Evolutionary conservation across 30 jellyfish, hydroid and myxozoan genomes (phyloP).

Genomic region (Turritopsis dohrnii): DNA sequence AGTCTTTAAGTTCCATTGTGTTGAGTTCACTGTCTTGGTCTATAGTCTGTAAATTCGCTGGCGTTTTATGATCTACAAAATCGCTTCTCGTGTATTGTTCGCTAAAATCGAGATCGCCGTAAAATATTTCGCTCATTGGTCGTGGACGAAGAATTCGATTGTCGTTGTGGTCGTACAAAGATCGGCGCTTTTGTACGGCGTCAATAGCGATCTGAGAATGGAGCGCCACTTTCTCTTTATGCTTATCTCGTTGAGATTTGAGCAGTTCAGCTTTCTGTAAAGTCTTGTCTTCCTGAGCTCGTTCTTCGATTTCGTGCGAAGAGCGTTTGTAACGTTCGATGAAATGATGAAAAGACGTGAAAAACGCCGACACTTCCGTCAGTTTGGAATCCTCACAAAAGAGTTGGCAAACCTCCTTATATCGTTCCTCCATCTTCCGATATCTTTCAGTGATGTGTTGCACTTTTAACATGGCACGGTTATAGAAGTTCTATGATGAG

Average conservation of each 20-base stretch:
- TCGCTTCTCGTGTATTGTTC: not conserved
- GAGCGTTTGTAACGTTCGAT: slow-evolving; percentile 38
- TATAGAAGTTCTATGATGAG: slow-evolving; percentile 59
- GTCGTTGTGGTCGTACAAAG: slow-evolving; percentile 6
- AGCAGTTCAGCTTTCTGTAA: slow-evolving; percentile 18
- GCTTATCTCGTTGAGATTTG: slow-evolving; percentile 3
- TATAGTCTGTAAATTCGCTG: not conserved
- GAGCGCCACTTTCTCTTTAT: not conserved
- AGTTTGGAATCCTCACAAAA: slow-evolving; percentile 76
- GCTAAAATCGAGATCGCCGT: not conserved
- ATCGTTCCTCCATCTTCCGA: slow-evolving; percentile 91
- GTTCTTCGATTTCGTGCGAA: slow-evolving; percentile 16
- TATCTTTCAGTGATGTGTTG: slow-evolving; percentile 72
- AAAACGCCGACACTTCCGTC: slow-evolving; percentile 81
- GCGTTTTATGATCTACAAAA: not conserved
- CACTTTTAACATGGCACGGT: slow-evolving; percentile 71
- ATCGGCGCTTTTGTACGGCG: slow-evolving; percentile 9
- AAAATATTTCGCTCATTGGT: slow-evolving; percentile 8
- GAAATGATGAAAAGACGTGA: slow-evolving; percentile 52
- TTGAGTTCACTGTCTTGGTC: not conserved
- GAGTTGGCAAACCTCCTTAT: slow-evolving; percentile 73
- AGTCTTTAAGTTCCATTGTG: not conserved
- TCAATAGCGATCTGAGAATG: not conserved
- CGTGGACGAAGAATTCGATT: not conserved
- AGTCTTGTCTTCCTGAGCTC: slow-evolving; percentile 15